These are phyloP conservation scores for Chondrilla cf. caribensis DNA, from an alignment of 37 sponge, comb jelly and placozoan genomes.

Conservation along the genomic window DNA sequence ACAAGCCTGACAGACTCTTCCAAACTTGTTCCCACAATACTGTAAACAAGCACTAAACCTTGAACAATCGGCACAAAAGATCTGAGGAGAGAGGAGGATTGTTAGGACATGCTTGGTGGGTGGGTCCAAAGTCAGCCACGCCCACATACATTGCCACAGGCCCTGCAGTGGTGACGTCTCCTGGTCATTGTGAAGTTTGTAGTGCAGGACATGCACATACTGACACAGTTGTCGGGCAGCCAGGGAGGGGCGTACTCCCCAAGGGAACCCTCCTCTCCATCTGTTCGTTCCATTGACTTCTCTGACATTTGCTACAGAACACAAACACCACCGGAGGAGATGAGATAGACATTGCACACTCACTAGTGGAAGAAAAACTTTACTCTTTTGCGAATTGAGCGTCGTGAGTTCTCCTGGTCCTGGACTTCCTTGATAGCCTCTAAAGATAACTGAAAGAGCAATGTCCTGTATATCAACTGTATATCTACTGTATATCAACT, in stretches of 20 bases:
- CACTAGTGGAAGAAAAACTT: neutral
- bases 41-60: slow-evolving; percentile 42
- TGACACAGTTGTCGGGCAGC: slow-evolving; percentile 77
- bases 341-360: neutral
- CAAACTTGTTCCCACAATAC: slow-evolving; percentile 60
- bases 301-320: too few relatives aligned
- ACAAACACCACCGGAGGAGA: too few relatives aligned
- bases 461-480: too few relatives aligned
- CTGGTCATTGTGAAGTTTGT: slow-evolving; percentile 60
- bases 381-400: neutral
- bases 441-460: neutral
- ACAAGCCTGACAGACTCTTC: slow-evolving; percentile 73
- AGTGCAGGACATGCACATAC: slow-evolving; percentile 84
- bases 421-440: neutral
- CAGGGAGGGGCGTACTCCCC: slow-evolving; percentile 78
- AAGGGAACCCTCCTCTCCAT: slow-evolving; percentile 8
- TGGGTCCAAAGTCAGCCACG: neutral
- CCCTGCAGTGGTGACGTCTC: slow-evolving; percentile 82
- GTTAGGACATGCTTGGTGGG: neutral
- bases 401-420: neutral
- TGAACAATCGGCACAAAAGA: slow-evolving; percentile 71
- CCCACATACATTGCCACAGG: slow-evolving; percentile 72
- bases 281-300: too few relatives aligned
- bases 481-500: too few relatives aligned
- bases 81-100: slow-evolving; percentile 31